Evolutionary conservation across 2,888 invertebrate genomes (phyloP), one percentile per base, ranked within the genome.

Genomic region (Metopia argyrocephala): DNA sequence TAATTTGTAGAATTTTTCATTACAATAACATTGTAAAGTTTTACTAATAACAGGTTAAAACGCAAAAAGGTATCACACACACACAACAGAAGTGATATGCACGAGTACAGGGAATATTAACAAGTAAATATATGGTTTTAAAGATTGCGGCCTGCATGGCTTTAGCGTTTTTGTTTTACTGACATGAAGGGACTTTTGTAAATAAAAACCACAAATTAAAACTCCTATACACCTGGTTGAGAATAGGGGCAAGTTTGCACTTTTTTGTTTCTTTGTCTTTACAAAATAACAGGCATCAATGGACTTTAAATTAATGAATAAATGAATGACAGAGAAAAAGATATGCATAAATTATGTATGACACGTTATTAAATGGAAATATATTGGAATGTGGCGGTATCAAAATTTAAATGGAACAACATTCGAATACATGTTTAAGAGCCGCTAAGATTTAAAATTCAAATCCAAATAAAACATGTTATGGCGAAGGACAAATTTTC

Each of bases 1-100:
- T 62, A 81, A 78, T 81, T 81, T 78, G 74, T 75, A 70, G 78
- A 81, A 81, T 78, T 78, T 74, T 74, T 82, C 79, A 79, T 79
- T 78, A 76, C 78, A 65, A 48, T 48, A 78, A 69, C 71, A 76
- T 69, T 74, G 76, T 54, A 83, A 70, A 76, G 62, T 59, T 75
- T 75, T 54, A 48, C 79, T 79, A 71, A 76, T 79, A 68, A 75
- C 78, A 27, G 65, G 25, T 76, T 79, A 76, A 74, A 78, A 76
- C 79, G 79, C 79, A 70, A 79, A 78, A 78, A 6, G 3, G 38
- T 38, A 38, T 38, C 38, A 15, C 38, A 38, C 15, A 38, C 12
- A 38, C 9, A 38, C 38, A n/a, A n/a, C n/a, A n/a, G n/a, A n/a
- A n/a, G n/a, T n/a, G 18, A 54, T 45, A 21, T 46, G 0, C 28